Percentiles rank a stretch among this genome's conserved stretches.
Conservation (phyloP, 2,888 invertebrate genomes). For the Sisyra terminalis region DNA sequence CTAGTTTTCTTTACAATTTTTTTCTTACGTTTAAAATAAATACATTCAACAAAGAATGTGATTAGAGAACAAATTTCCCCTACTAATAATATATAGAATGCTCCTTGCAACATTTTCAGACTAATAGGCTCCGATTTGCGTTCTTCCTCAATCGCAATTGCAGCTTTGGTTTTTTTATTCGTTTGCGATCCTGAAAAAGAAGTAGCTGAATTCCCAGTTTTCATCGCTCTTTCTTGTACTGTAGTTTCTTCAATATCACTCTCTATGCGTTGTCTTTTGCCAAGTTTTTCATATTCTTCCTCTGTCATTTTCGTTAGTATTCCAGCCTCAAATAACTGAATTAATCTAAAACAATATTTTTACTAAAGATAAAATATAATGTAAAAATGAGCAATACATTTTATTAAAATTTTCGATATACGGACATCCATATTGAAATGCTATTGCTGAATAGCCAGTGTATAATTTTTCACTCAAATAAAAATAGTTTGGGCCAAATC, state of each 20-base stretch:
- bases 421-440: constrained; percentile 59
- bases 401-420: constrained; percentile 55
- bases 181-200: constrained; percentile 9
- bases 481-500: constrained; percentile 55
- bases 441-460: constrained; percentile 62
- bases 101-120: constrained; percentile 53
- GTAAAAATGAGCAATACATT: constrained; percentile 39
- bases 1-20: not conserved
- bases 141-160: constrained; percentile 18
- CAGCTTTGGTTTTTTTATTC: constrained; percentile 16
- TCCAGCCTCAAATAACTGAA: constrained; percentile 59
- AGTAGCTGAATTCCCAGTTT: constrained; percentile 5
- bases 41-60: not conserved
- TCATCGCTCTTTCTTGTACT: constrained; percentile 20
- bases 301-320: constrained; percentile 61
- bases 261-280: constrained; percentile 33
- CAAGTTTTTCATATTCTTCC: constrained; percentile 55
- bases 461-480: constrained; percentile 62
- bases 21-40: not conserved
- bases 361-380: too few species aligned
- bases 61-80: constrained; percentile 37
- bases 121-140: constrained; percentile 43
- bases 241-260: constrained; percentile 22
- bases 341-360: constrained; percentile 31
- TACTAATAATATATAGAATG: constrained; percentile 49